Evolutionary conservation across 2,797 vertebrate genomes (phyloP), one percentile per base, ranked within the genome.

Genomic region (Lindbergichthys nudifrons): DNA sequence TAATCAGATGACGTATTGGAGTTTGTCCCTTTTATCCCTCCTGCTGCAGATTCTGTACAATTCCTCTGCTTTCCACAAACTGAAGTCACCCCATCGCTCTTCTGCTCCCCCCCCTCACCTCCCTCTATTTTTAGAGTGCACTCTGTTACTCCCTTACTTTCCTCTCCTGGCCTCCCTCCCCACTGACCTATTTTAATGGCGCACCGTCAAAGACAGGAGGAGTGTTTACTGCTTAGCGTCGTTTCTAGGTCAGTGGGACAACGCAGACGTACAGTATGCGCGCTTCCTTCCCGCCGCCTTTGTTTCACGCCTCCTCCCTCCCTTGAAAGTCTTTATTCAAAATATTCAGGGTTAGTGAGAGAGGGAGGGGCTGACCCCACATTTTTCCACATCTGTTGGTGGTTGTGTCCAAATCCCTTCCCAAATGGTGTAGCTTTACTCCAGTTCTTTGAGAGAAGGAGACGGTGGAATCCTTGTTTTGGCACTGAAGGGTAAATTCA

Each of bases 231-330:
- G 92, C 88, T 92, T 84, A 84, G 89, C 75, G 75, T 87, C 16
- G 88, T 94, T 95, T 95, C 90, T 94, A 92, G 94, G 94, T 95
- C 94, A 95, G 92, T 94, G 89, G 94, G 93, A 93, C 94, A 93
- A 77, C 64, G 45, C 65, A 88, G 84, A 90, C 85, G 82, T 89
- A n/a, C n/a, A n/a, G n/a, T n/a, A 77, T 86, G 80, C 63, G 21
- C 76, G 76, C 80, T 84, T 90, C 67, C 82, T 91, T 87, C 73
- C 42, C 57, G 10, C 70, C 70, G 69, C 75, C 86, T 90, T 90
- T 92, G 86, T 87, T 87, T 75, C 4, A 18, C 12, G 9, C 21
- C 32, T 46, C n/a, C 18, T 19, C 6, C 51, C 23, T 23, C 57
- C 43, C 57, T 19, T 39, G n/a, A 46, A 56, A 66, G 73, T 79